Percentiles rank a stretch among this genome's conserved stretches.
phyloP scores from a whole-genome alignment of 2,113 vertebrate genomes.

The Aphyosemion australe region DNA sequence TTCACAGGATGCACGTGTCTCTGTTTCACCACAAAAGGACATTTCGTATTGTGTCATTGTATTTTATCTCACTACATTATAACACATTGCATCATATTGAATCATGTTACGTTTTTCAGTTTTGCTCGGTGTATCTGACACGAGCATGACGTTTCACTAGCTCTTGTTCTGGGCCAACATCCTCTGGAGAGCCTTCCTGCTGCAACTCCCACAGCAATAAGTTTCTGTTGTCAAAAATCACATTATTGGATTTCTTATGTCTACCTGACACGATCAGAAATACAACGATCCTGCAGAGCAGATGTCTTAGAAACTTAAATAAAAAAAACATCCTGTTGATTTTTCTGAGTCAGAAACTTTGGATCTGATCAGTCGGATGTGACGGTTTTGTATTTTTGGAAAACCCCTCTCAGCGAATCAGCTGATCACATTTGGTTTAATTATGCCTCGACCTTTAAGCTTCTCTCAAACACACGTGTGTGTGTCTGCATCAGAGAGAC shows the following conservation, averaged over 20 bases:
- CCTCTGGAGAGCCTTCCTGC: conserved; percentile 3
- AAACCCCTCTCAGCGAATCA: neutral
- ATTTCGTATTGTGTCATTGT: neutral
- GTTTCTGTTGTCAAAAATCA: neutral
- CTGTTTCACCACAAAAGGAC: too few relatives aligned
- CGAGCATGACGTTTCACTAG: neutral
- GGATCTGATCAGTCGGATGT: conserved; percentile 32
- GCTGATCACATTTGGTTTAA: conserved; percentile 29
- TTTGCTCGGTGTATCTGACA: too few relatives aligned
- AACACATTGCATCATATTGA: neutral
- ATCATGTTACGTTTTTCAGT: too few relatives aligned
- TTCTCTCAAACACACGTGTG: neutral
- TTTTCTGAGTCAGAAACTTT: conserved; percentile 29
- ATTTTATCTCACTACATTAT: neutral
- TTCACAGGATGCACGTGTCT: too few relatives aligned
- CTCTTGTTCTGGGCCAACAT: conserved; percentile 1
- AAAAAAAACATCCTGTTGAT: conserved; percentile 18
- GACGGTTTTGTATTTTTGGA: conserved; percentile 34
- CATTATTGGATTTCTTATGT: conserved; percentile 4
- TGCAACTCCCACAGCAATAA: conserved; percentile 1
- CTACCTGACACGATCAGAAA: conserved; percentile 20
- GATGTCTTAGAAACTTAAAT: conserved; percentile 36
- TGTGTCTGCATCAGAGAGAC: conserved; percentile 33
- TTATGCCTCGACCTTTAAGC: conserved; percentile 40
- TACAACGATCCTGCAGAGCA: conserved; percentile 14